Evolutionary conservation across 2,888 invertebrate species (phyloP), one percentile per base, ranked within the genome.

Genomic region (Rotaria sp.): DNA sequence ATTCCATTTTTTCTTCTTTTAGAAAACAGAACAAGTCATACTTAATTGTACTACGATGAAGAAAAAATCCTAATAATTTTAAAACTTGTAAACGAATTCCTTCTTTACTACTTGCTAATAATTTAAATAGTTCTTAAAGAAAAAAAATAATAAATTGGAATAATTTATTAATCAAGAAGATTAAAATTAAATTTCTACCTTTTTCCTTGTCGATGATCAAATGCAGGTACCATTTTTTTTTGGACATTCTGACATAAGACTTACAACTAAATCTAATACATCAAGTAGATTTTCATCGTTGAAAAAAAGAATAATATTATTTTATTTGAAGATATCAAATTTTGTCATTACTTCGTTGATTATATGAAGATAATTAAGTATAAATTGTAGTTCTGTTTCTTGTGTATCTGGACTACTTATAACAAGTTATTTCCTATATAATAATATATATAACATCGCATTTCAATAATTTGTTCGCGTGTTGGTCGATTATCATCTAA

Each of bases 171-270:
- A 5, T 45, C 8, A 41, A 41, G 13, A 15, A 2, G 8, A 26
- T 38, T 38, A n/a, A 1, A 8, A 45, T 52, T 21, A 8, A 45
- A 4, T n/a, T 5, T n/a, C n/a, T 80, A 80, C 80, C 45, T 45
- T 45, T 45, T 89, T 88, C 98, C 99, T 89, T 96, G 95, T 89
- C 98, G 99, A 88, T 95, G 94, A 92, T 99, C 98, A 92, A 99
- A 99, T 86, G 97, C 96, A 67, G 99, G 99, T 89, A 99, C 97
- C 96, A 98, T 96, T 7, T 97, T 96, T n/a, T 88, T 97, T 95
- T 1, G 99, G 99, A 91, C 98, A 97, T 91, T 99, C 98, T 15
- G 96, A 95, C 95, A 99, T 96, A 88, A 99, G 92, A 0, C 96
- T 95, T 91, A 98, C 97, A 89, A 97, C 93, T 94, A 97, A 95